Percentiles rank a stretch among this genome's conserved stretches.
These are phyloP conservation scores for Pelobates fuscus DNA, from an alignment of 2,113 vertebrate species.

Conservation along the genomic window DNA sequence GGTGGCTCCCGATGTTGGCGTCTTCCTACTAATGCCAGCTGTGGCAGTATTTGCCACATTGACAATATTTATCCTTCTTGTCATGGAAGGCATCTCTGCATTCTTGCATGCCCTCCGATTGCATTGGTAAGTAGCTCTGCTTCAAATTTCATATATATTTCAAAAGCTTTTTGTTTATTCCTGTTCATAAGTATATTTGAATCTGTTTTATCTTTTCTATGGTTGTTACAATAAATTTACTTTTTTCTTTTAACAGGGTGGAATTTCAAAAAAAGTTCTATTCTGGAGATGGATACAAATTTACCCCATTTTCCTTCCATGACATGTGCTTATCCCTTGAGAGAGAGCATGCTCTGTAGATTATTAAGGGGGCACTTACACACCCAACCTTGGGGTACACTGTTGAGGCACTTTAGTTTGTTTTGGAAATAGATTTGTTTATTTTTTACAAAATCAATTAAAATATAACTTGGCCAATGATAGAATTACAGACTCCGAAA, in stretches of 20 bases:
- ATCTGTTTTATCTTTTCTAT: not conserved
- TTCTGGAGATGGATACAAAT: slow-evolving; percentile 86
- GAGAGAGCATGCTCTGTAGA: slow-evolving; percentile 71
- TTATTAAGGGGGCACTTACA: too few relatives aligned
- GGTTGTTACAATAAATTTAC: not conserved
- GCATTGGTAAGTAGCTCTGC: slow-evolving; percentile 83
- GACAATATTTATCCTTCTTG: slow-evolving; percentile 87
- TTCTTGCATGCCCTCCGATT: slow-evolving; percentile 95
- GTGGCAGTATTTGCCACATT: slow-evolving; percentile 82
- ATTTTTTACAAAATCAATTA: too few relatives aligned
- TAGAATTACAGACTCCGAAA: too few relatives aligned
- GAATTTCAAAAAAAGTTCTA: slow-evolving; percentile 99
- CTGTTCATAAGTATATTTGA: too few relatives aligned
- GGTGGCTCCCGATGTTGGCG: slow-evolving; percentile 72
- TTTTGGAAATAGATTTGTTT: too few relatives aligned
- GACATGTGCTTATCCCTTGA: slow-evolving; percentile 82
- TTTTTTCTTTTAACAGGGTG: slow-evolving; percentile 77
- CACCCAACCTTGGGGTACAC: too few relatives aligned
- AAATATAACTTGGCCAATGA: too few relatives aligned
- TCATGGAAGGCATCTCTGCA: slow-evolving; percentile 98
- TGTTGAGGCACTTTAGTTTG: too few relatives aligned
- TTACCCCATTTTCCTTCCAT: slow-evolving; percentile 88
- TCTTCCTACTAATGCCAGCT: slow-evolving; percentile 81
- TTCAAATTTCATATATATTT: too few relatives aligned
- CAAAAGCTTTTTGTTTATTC: too few relatives aligned